Evolutionary conservation across 2,888 invertebrate species (phyloP), one percentile per base, ranked within the genome.

Genomic region (Nemapogon koenigi): DNA sequence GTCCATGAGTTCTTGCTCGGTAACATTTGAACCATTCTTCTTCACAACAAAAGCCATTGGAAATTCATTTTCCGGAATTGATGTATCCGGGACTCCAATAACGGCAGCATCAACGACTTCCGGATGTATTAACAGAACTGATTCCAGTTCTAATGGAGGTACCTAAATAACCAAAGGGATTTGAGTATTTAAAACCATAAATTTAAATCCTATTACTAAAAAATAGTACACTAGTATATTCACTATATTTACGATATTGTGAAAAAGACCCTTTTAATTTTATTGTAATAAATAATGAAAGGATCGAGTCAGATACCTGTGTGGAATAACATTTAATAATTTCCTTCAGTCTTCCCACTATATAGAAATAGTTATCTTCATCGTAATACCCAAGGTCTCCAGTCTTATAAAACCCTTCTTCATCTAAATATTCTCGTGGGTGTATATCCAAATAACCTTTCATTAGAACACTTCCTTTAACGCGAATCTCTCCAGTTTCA

Each of bases 121-220:
- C 1, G 87, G 83, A 60, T 91, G 84, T 4, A 83, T 78, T 28
- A 89, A 69, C 3, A 94, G 65, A 35, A 94, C 56, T 1, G 85
- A 85, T 68, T 95, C 94, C 37, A 94, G 64, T 65, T 94, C 93
- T 2, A 93, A 85, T 6, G 94, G 94, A 1, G 92, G 85, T n/a
- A 84, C 79, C 83, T 86, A 55, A 11, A n/a, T 38, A n/a, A n/a
- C n/a, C n/a, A n/a, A n/a, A n/a, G n/a, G n/a, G n/a, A n/a, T n/a
- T n/a, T n/a, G n/a, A n/a, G n/a, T n/a, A n/a, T n/a, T n/a, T n/a
- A n/a, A n/a, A n/a, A n/a, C n/a, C n/a, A n/a, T n/a, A n/a, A n/a
- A n/a, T n/a, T n/a, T n/a, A n/a, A n/a, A n/a, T n/a, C n/a, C n/a
- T n/a, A n/a, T n/a, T n/a, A n/a, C n/a, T n/a, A n/a, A n/a, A n/a